Percentiles rank a stretch among this genome's conserved stretches.
Conservation (phyloP, 2,888 invertebrate genomes). For the Frankliniella fusca region DNA sequence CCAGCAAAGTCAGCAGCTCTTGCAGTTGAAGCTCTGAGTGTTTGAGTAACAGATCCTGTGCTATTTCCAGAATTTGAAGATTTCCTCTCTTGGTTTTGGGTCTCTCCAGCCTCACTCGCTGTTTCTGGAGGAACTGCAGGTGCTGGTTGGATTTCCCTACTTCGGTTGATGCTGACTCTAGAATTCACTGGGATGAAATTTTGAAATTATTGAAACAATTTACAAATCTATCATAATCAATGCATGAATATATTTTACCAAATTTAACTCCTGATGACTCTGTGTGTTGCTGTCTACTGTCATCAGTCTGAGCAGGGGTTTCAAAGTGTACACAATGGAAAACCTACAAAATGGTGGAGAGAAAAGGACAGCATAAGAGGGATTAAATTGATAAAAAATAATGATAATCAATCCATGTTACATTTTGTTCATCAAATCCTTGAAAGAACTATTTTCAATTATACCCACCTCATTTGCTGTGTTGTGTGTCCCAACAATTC, state of each 20-base stretch:
- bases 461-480: conserved; percentile 86
- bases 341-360: conserved; percentile 56
- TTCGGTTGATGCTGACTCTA: not conserved
- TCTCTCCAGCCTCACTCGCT: not conserved
- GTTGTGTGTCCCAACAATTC: conserved; percentile 93
- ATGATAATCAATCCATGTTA: too few species aligned
- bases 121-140: not conserved
- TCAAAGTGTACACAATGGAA: conserved; percentile 98
- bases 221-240: not conserved
- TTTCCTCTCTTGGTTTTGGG: not conserved
- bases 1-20: conserved; percentile 5
- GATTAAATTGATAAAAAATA: too few species aligned
- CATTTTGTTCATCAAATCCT: too few species aligned
- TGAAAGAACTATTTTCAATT: conserved; percentile 11
- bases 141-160: not conserved
- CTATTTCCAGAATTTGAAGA: not conserved
- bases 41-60: not conserved
- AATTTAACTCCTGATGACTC: not conserved
- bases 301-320: conserved; percentile 69
- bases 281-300: conserved; percentile 12
- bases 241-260: not conserved
- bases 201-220: not conserved
- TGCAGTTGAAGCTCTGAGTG: conserved; percentile 1
- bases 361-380: not conserved
- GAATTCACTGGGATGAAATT: not conserved